Evolutionary conservation across 2,113 vertebrate species (phyloP), one percentile per base, ranked within the genome.

Genomic region (Paralichthys olivaceus): DNA sequence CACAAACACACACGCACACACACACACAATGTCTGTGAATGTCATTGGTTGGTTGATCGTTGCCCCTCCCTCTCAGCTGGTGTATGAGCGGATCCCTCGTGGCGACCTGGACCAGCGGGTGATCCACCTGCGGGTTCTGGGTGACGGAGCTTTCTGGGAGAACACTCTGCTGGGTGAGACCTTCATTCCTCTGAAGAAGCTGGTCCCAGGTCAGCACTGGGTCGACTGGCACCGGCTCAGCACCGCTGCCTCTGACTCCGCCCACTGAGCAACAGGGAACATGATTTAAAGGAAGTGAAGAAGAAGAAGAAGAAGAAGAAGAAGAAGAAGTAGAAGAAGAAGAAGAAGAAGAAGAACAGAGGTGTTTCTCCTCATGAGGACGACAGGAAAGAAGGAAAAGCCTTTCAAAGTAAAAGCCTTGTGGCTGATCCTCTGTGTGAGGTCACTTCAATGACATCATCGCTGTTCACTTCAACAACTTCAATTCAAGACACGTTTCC

Each of bases 101-200:
- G 97, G 97, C 2, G 98, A 99, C 92, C 94, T 99, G 85, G 94
- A 96, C 85, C 97, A 97, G 91, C 94, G 97, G 60, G 94, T 97
- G 89, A 96, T 99, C 57, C 96, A 96, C 88, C 94, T 99, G 63
- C 95, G 97, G 0, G 97, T 98, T 78, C 94, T 99, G 76, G 96
- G 95, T 0, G 97, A 99, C 56, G 97, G 97, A 1, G 94, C 97
- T 0, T 98, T 99, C 90, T 97, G 97, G 97, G 98, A 99, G 88
- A 99, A 97, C 66, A 93, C 97, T 5, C 93, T 98, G 51, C 95
- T 99, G 0, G 98, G 97, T 0, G 96, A 98, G 91, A 94, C 96
- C 70, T 94, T 95, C 66, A 98, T 99, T 83, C 92, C 93, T 2
- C 94, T 99, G 23, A 94, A 94, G 32, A 95, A 93, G 83, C 92